These are phyloP conservation scores for Magallana angulata DNA, from an alignment of 1,140 invertebrate species.

Conservation along the genomic window DNA sequence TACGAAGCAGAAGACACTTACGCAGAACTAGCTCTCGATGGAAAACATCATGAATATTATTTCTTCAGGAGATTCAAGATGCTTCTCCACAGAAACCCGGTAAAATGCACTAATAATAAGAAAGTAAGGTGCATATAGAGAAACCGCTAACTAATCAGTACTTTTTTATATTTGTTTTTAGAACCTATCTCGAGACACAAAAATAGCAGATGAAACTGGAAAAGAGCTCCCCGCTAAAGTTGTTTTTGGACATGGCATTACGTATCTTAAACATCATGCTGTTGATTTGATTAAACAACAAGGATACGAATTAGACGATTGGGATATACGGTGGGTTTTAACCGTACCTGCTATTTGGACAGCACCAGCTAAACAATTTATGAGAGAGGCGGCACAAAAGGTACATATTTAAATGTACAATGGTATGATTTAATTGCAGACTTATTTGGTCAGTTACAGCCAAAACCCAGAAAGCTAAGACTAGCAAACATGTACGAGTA, in stretches of 20 bases:
- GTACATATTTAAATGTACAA: conserved; percentile 26
- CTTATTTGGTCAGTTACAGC: too few species aligned
- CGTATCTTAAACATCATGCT: conserved; percentile 48
- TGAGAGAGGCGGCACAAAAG: conserved; percentile 59
- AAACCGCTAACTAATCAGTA: too few species aligned
- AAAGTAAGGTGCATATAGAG: too few species aligned
- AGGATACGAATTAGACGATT: conserved; percentile 43
- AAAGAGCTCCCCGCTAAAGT: conserved; percentile 48
- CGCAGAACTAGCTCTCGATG: conserved; percentile 46
- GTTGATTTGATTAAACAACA: not conserved
- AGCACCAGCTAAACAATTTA: conserved; percentile 61
- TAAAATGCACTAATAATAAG: not conserved
- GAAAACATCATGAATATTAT: conserved; percentile 48
- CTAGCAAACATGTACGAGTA: too few species aligned
- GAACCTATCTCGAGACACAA: conserved; percentile 52
- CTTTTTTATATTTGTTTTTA: not conserved
- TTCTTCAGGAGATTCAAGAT: conserved; percentile 57
- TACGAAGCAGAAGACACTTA: conserved; percentile 57
- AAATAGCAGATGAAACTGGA: conserved; percentile 43
- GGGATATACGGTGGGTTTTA: conserved; percentile 58
- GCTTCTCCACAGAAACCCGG: conserved; percentile 53
- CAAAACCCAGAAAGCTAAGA: too few species aligned
- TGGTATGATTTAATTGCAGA: too few species aligned
- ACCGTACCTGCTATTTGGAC: conserved; percentile 64
- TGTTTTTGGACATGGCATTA: conserved; percentile 53